phyloP scores from a whole-genome alignment of 1,140 invertebrate species.

The Camponotus vicinus region DNA sequence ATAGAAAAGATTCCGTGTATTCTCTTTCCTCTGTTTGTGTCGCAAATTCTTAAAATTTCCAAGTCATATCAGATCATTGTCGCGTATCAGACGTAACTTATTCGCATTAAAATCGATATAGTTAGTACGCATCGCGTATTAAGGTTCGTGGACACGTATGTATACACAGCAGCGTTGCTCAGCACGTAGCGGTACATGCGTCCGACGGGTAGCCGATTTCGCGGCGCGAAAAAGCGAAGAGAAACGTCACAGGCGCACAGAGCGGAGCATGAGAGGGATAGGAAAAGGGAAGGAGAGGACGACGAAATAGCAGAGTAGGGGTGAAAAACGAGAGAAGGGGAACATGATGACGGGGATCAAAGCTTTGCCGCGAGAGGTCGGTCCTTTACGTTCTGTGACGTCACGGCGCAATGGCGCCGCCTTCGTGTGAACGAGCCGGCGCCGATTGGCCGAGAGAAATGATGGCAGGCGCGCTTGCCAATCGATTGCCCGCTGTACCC shows the following conservation, averaged over 20 bases:
- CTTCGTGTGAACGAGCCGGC: slow-evolving; percentile 54
- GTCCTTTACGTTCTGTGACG: slow-evolving; percentile 74
- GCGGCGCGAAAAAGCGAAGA: slow-evolving; percentile 53
- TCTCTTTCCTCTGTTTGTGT: neutral
- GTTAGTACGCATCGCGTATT: slow-evolving; percentile 15
- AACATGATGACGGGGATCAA: slow-evolving; percentile 18
- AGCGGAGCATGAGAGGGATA: neutral
- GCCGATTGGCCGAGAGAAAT: slow-evolving; percentile 82
- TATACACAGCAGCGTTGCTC: neutral
- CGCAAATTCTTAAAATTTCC: neutral
- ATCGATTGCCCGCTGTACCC: slow-evolving; percentile 81
- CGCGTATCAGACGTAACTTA: neutral
- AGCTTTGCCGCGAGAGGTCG: slow-evolving; percentile 77
- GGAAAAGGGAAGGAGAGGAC: slow-evolving; percentile 9
- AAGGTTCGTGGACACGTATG: slow-evolving; percentile 30
- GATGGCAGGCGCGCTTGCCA: slow-evolving; percentile 84
- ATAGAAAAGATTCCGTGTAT: neutral
- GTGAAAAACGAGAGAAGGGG: neutral
- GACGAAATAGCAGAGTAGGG: neutral
- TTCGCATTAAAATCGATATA: slow-evolving; percentile 21
- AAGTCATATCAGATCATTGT: neutral
- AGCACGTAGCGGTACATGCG: slow-evolving; percentile 37
- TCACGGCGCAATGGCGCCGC: slow-evolving; percentile 74
- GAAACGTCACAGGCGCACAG: slow-evolving; percentile 18
- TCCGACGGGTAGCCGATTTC: slow-evolving; percentile 53